Conservation (phyloP, 2,113 vertebrate species). For the Toxotes jaculatrix region DNA sequence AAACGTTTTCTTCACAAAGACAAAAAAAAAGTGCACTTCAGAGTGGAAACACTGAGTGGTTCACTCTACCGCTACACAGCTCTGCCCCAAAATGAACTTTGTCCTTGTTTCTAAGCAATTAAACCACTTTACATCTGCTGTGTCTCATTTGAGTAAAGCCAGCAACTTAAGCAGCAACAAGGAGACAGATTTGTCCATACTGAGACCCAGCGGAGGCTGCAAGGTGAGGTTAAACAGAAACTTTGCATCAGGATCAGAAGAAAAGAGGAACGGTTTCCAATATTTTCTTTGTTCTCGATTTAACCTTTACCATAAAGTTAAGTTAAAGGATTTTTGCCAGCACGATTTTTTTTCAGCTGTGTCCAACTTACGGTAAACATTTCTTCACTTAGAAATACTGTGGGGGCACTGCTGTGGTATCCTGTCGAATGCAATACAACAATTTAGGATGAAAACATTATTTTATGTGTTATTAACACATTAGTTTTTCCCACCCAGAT, state of each 20-base stretch:
- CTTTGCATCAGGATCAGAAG: not conserved
- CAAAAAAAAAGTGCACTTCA: not conserved
- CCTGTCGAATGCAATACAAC: not conserved
- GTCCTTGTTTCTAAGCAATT: constrained; percentile 7
- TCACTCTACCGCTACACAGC: not conserved
- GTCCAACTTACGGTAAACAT: no score
- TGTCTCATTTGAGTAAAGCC: constrained; percentile 14
- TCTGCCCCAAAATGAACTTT: constrained; percentile 10
- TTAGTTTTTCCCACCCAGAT: not conserved
- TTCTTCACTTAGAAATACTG: not conserved
- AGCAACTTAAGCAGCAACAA: constrained; percentile 22
- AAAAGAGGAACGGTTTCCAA: not conserved
- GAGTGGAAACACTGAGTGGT: constrained; percentile 15
- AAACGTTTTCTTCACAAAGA: constrained; percentile 4
- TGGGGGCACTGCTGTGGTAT: not conserved
- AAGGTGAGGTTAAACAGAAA: constrained; percentile 11
- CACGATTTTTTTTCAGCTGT: no score
- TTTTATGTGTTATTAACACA: not conserved
- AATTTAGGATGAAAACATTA: not conserved
- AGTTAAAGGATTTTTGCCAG: no score
- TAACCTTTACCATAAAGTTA: not conserved
- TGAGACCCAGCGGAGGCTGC: not conserved
- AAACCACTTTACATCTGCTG: constrained; percentile 3
- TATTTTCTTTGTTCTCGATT: not conserved
- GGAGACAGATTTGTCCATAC: not conserved